Percentiles rank a stretch among this genome's conserved stretches.
Conservation (phyloP, 2,888 invertebrate genomes). For the Drosophila putrida region DNA sequence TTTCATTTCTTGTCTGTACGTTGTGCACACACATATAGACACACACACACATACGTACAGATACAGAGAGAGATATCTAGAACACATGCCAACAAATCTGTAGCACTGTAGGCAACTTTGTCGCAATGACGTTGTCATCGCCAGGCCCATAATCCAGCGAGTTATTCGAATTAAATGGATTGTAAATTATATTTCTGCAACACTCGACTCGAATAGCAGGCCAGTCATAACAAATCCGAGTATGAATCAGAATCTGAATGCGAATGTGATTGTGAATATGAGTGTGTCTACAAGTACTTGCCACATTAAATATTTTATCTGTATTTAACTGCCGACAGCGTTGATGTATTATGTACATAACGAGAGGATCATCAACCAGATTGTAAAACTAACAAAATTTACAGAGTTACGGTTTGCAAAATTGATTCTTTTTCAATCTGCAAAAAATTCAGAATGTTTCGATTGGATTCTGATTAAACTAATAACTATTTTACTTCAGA, state of each 20-base stretch:
- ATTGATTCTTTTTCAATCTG: not conserved
- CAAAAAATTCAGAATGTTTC: not conserved
- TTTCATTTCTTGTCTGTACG: conserved; percentile 2
- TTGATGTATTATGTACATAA: conserved; percentile 9
- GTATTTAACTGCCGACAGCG: conserved; percentile 21
- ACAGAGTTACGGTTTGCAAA: conserved; percentile 1
- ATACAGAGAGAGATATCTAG: not conserved
- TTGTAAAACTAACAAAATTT: conserved; percentile 1
- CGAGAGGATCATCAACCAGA: not conserved
- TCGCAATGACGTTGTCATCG: conserved; percentile 34
- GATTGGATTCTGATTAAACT: not conserved
- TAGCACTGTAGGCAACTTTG: conserved; percentile 40
- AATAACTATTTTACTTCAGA: not conserved
- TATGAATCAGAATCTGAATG: conserved; percentile 29
- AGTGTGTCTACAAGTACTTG: conserved; percentile 33
- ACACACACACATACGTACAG: not conserved
- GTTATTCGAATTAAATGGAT: conserved; percentile 70
- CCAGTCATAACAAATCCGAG: conserved; percentile 41
- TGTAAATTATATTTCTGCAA: conserved; percentile 60
- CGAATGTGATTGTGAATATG: conserved; percentile 23
- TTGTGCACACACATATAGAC: not conserved
- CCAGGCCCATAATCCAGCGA: conserved; percentile 34
- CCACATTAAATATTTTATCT: conserved; percentile 38
- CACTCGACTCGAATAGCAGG: conserved; percentile 34
- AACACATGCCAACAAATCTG: conserved; percentile 58